Evolutionary conservation across 1,140 invertebrate species (phyloP), one percentile per base, ranked within the genome.

Genomic region (Microplitis mediator): DNA sequence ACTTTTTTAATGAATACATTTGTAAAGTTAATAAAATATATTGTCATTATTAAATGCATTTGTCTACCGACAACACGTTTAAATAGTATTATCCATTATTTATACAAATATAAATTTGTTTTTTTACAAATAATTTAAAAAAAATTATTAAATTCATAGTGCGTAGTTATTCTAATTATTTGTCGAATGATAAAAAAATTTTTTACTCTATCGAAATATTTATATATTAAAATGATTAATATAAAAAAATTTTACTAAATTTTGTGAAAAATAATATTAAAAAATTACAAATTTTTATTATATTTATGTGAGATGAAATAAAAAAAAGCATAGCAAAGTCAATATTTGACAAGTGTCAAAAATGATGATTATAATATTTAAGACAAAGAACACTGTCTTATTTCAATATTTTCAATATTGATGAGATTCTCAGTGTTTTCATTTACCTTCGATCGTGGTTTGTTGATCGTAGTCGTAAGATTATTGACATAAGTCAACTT

Each of bases 371-470:
- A 79, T 75, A 52, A 66, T 65, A 67, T 74, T 82, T 76, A 82
- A 73, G 79, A 81, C 50, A 81, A 52, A 65, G 74, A 73, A 75
- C 85, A 86, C 58, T 84, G 82, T 68, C 75, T 81, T 78, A 86
- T 85, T 75, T 86, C 84, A 72, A 78, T 73, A 71, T 81, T 85
- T 75, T 86, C 84, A 72, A 78, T 73, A 71, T 81, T 78, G 65
- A 75, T 71, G n/a, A 73, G 50, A 71, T 73, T 73, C 62, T 75
- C 69, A 65, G 63, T 73, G 16, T 75, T 80, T 75, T 78, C 78
- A 71, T 77, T 87, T 87, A 87, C 85, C 85, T 87, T 87, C 69
- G 81, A 78, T 14, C 82, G 79, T 72, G 82, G 77, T 68, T 79
- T 84, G 75, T 78, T 80, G 70, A 81, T 75, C n/a, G 81, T 77